These are phyloP conservation scores for Podiceps cristatus DNA, from an alignment of 2,113 vertebrate species.

Conservation along the genomic window DNA sequence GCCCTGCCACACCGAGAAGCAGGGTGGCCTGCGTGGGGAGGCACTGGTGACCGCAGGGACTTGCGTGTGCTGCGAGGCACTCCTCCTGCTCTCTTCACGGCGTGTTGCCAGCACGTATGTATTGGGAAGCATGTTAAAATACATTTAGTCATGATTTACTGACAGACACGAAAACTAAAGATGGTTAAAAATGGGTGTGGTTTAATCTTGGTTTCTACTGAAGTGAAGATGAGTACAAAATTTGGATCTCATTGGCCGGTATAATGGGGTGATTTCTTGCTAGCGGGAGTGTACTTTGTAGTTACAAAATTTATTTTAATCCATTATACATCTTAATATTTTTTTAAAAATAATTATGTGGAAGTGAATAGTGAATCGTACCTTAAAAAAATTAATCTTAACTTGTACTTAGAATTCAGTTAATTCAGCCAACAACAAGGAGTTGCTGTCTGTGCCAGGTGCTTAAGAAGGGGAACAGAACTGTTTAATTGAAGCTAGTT, in stretches of 20 bases:
- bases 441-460: rapidly evolving
- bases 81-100: not conserved
- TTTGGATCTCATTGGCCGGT: not conserved
- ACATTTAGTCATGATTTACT: not conserved
- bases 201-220: not conserved
- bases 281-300: not conserved
- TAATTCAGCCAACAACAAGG: rapidly evolving
- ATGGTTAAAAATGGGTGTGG: not conserved
- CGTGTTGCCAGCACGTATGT: rapidly evolving
- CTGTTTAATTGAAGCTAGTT: not conserved
- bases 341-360: not conserved
- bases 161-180: not conserved
- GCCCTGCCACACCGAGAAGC: not conserved
- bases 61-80: not conserved
- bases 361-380: not conserved
- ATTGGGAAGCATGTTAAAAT: not conserved
- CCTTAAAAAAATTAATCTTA: not conserved
- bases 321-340: not conserved
- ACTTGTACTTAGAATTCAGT: not conserved
- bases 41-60: not conserved
- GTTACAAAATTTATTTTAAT: not conserved
- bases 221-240: not conserved
- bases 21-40: rapidly evolving
- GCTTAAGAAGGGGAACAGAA: not conserved
- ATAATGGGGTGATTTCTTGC: not conserved